Conservation (phyloP, 1,140 invertebrate genomes). For the Copidosoma floridanum region DNA sequence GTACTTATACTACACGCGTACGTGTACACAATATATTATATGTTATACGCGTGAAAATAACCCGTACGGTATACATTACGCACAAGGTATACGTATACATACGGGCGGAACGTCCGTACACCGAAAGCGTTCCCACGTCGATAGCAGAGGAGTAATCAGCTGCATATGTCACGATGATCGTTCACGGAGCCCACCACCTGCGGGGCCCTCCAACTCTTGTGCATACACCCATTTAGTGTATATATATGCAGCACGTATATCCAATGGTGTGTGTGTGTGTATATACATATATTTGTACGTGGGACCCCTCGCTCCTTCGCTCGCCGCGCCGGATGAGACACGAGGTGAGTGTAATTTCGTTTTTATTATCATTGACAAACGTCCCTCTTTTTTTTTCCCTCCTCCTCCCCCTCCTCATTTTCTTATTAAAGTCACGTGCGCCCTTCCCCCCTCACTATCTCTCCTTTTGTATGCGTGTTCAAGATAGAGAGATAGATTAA, state of each 20-base stretch:
- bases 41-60: too few species aligned
- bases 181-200: slow-evolving; percentile 43
- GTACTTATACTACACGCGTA: too few species aligned
- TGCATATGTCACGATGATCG: slow-evolving; percentile 44
- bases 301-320: too few species aligned
- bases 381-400: not conserved
- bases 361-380: slow-evolving; percentile 37
- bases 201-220: slow-evolving; percentile 35
- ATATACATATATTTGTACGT: too few species aligned
- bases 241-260: slow-evolving; percentile 36
- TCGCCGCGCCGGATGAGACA: slow-evolving; percentile 32
- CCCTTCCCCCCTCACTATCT: too few species aligned
- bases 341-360: slow-evolving; percentile 31
- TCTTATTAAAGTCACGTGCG: too few species aligned
- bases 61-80: too few species aligned
- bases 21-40: too few species aligned
- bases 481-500: too few species aligned
- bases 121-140: slow-evolving; percentile 46
- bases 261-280: slow-evolving; percentile 41
- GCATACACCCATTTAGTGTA: not conserved
- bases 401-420: not conserved
- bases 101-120: too few species aligned
- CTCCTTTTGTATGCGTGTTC: too few species aligned
- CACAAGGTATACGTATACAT: too few species aligned
- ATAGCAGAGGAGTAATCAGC: slow-evolving; percentile 44